phyloP scores from a whole-genome alignment of 2,113 vertebrate genomes.

The Calonectris borealis region DNA sequence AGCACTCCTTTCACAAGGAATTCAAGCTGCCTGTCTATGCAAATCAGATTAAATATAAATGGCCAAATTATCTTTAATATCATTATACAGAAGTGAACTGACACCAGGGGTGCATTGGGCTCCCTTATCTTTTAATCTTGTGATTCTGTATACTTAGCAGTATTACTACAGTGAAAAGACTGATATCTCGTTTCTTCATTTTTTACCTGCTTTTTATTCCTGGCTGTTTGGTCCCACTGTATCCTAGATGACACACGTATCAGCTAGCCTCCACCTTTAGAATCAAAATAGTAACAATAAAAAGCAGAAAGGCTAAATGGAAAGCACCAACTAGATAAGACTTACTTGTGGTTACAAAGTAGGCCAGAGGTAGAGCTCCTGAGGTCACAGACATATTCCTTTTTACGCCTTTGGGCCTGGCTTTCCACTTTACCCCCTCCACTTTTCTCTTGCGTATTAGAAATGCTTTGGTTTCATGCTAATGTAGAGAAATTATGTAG shows the following conservation, averaged over 20 bases:
- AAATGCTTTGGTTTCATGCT: not conserved
- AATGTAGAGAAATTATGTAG: not conserved
- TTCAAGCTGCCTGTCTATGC: not conserved
- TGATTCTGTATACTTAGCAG: not conserved
- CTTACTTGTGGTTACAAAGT: not conserved
- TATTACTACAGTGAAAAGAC: not conserved
- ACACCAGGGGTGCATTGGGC: not conserved
- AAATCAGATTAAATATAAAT: slow-evolving; percentile 31
- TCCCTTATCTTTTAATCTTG: not conserved
- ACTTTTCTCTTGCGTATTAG: not conserved
- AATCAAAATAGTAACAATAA: not conserved
- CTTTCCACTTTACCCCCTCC: not conserved
- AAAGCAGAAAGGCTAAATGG: not conserved
- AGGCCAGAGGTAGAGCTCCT: not conserved
- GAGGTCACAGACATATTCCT: not conserved
- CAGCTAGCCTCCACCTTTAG: not conserved
- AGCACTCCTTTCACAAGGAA: not conserved
- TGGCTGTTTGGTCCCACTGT: not conserved
- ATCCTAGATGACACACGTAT: not conserved
- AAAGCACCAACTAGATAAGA: not conserved
- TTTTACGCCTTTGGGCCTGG: not conserved
- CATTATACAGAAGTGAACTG: not conserved
- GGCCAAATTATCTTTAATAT: not conserved
- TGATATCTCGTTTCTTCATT: not conserved
- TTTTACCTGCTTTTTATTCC: not conserved